These are phyloP conservation scores for Lethrus apterus DNA, from an alignment of 1,140 invertebrate genomes.

Conservation along the genomic window DNA sequence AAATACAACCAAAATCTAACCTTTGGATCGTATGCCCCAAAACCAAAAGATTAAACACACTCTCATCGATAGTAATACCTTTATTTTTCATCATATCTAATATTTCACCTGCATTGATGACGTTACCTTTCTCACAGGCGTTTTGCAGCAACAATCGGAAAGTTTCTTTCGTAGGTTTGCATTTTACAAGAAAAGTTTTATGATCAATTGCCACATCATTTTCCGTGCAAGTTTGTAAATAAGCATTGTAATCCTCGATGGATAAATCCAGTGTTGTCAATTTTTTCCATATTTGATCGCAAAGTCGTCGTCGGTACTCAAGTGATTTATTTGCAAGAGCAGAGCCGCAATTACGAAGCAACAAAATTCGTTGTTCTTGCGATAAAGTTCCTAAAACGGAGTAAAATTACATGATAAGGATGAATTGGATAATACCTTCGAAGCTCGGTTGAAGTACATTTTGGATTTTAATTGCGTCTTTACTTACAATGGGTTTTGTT, in stretches of 20 bases:
- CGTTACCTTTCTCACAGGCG: constrained; percentile 50
- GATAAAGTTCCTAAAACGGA: background rate
- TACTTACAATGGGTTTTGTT: too few species aligned
- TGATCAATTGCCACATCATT: constrained; percentile 27
- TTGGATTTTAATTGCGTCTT: too few species aligned
- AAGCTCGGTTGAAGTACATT: too few species aligned
- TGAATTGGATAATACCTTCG: too few species aligned
- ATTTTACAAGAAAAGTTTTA: constrained; percentile 27
- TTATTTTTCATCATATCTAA: constrained; percentile 52
- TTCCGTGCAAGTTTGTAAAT: constrained; percentile 32
- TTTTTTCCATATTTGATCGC: constrained; percentile 2
- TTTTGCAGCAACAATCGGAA: constrained; percentile 45
- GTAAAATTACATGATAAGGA: too few species aligned
- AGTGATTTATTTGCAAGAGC: constrained; percentile 2
- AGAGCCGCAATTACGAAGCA: constrained; percentile 13
- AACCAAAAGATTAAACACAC: constrained; percentile 52
- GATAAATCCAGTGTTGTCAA: background rate
- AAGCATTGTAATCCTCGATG: constrained; percentile 28
- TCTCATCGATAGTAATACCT: constrained; percentile 48
- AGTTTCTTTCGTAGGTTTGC: constrained; percentile 43
- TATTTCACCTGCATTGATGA: constrained; percentile 50
- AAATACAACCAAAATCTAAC: constrained; percentile 27
- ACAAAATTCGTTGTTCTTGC: constrained; percentile 2
- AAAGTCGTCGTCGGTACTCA: constrained; percentile 1
- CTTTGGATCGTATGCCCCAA: constrained; percentile 49